Evolutionary conservation across 2,797 vertebrate species (phyloP), one percentile per base, ranked within the genome.

Genomic region (Cyclopterus lumpus): DNA sequence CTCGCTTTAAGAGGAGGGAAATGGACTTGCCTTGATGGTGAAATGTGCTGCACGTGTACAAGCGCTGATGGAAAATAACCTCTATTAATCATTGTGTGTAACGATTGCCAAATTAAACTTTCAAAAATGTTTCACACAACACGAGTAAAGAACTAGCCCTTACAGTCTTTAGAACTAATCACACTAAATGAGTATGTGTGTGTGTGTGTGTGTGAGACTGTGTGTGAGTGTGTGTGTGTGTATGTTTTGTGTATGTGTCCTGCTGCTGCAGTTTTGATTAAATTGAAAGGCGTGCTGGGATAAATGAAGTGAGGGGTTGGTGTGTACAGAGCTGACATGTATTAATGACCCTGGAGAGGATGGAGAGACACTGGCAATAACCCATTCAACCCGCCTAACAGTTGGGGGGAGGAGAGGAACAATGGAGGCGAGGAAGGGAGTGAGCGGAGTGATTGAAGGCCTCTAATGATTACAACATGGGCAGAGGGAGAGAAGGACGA

Each of bases 201-300:
- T 54, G 46, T 22, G 34, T 42, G 44, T 26, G 4, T 46, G 16
- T 40, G 30, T 36, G 30, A 28, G 55, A 64, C 66, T 38, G 55
- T 67, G 70, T 68, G 54, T 67, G 66, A 28, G 30, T 38, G 55
- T 64, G 70, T 28, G 55, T 67, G 70, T 68, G 44, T 67, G 66
- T 68, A 16, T 46, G 18, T 30, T 48, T 20, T 40, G 32, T 38
- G 46, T 67, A 70, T 38, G 55, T 67, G 70, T 68, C 63, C 57
- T 68, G 60, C 67, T 91, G 93, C 90, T 88, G 90, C 89, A 92
- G 94, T 94, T 90, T 94, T 95, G 95, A 95, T 96, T 95, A 94
- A 95, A 95, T 91, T 64, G 34, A 93, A 94, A 93, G 93, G 88
- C 85, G 81, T 85, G 87, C 82, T 79, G 86, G 91, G 93, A 93